Evolutionary conservation across 2,888 invertebrate genomes (phyloP).

Genomic region (Spialia ferax): DNA sequence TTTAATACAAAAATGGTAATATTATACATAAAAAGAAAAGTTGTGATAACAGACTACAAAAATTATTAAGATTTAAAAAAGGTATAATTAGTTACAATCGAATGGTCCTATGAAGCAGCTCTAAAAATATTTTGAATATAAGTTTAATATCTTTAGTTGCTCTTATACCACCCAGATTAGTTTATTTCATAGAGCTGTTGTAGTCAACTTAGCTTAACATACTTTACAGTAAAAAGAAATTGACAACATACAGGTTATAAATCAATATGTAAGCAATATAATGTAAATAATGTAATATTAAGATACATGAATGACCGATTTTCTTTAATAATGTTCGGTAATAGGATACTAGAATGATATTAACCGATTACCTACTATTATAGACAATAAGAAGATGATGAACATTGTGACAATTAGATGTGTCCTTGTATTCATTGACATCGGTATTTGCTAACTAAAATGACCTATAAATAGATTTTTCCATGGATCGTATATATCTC

Average conservation of each 20-base stretch:
- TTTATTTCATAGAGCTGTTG: not conserved
- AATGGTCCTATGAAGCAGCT: conserved; percentile 27
- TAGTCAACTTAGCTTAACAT: conserved; percentile 10
- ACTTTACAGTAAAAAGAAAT: conserved; percentile 18
- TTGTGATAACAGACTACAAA: not conserved
- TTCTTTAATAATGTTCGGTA: not conserved
- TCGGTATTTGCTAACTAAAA: not conserved
- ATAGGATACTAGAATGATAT: not conserved
- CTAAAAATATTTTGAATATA: conserved; percentile 32
- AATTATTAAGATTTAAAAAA: not conserved
- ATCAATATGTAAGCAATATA: not conserved
- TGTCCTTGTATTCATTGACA: conserved; percentile 14
- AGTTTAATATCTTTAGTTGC: conserved; percentile 33
- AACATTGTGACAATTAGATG: conserved; percentile 2
- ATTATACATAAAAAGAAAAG: not conserved
- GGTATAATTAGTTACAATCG: not conserved
- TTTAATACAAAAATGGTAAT: conserved; percentile 23
- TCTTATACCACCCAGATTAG: not conserved
- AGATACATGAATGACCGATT: not conserved
- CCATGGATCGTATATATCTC: too few relatives aligned
- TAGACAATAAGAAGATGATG: not conserved
- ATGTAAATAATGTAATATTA: not conserved
- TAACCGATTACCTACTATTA: conserved; percentile 1
- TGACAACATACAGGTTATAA: conserved; percentile 2
- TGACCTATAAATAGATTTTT: not conserved